phyloP scores from a whole-genome alignment of 2,113 vertebrate genomes.

The Bettongia penicillata region DNA sequence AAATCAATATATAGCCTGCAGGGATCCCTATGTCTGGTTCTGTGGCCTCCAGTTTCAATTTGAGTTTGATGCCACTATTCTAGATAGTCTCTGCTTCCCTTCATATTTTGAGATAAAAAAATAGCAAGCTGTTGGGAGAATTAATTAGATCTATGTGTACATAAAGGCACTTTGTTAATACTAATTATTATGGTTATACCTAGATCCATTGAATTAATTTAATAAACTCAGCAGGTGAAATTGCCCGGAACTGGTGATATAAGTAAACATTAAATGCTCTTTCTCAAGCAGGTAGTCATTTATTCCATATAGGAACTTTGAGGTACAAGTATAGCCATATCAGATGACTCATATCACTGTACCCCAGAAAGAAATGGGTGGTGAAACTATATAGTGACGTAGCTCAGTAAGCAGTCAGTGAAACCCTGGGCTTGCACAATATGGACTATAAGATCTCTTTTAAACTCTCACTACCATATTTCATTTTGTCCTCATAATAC shows the following conservation, averaged over 20 bases:
- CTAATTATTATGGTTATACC: background rate
- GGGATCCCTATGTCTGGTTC: background rate
- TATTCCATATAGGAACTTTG: background rate
- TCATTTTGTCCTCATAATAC: background rate
- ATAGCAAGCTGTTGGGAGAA: background rate
- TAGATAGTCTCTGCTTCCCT: background rate
- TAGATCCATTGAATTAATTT: background rate
- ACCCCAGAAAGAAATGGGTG: background rate
- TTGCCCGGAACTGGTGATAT: background rate
- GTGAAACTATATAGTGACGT: background rate
- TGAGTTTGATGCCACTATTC: background rate
- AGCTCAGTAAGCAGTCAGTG: background rate
- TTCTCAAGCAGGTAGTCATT: background rate
- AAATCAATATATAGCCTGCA: background rate
- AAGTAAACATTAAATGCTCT: background rate
- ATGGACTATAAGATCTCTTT: background rate
- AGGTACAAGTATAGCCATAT: background rate
- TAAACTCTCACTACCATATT: background rate
- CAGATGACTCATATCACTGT: background rate
- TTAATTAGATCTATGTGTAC: background rate
- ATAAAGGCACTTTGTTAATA: background rate
- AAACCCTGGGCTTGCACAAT: background rate
- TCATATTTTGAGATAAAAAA: background rate
- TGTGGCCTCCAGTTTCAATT: background rate
- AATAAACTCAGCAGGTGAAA: background rate